Conservation (phyloP, 2,797 vertebrate species). For the Odontamblyopus rebecca region DNA sequence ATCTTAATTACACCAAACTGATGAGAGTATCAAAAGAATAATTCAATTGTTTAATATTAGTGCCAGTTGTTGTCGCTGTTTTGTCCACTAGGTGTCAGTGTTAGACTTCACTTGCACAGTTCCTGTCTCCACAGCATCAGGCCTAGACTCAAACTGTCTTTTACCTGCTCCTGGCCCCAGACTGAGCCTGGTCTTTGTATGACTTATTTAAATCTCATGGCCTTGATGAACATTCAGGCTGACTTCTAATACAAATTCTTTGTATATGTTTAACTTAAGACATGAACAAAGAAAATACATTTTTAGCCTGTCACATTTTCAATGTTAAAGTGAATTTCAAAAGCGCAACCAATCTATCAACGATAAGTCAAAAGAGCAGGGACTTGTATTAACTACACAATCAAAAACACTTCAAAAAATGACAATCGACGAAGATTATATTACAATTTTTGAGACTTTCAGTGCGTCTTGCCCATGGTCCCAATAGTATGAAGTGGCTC, state of each 20-base stretch:
- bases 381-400: too few relatives aligned
- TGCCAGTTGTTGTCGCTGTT: neutral
- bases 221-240: neutral
- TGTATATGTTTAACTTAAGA: neutral
- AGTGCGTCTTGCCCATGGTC: neutral
- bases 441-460: neutral
- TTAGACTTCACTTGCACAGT: conserved; percentile 3
- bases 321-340: neutral
- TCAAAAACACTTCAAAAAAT: too few relatives aligned
- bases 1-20: neutral
- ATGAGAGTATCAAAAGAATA: neutral
- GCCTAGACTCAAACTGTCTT: neutral
- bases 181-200: conserved; percentile 3
- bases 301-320: neutral
- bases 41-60: neutral
- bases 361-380: too few relatives aligned
- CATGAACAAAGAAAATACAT: neutral
- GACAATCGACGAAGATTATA: too few relatives aligned
- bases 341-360: too few relatives aligned
- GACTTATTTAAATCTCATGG: neutral
- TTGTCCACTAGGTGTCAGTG: conserved; percentile 57
- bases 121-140: neutral
- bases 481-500: too few relatives aligned
- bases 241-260: neutral
- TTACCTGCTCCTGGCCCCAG: conserved; percentile 3